These are phyloP conservation scores for Hypotaenidia okinawae DNA, from an alignment of 2,797 vertebrate genomes.

Conservation along the genomic window DNA sequence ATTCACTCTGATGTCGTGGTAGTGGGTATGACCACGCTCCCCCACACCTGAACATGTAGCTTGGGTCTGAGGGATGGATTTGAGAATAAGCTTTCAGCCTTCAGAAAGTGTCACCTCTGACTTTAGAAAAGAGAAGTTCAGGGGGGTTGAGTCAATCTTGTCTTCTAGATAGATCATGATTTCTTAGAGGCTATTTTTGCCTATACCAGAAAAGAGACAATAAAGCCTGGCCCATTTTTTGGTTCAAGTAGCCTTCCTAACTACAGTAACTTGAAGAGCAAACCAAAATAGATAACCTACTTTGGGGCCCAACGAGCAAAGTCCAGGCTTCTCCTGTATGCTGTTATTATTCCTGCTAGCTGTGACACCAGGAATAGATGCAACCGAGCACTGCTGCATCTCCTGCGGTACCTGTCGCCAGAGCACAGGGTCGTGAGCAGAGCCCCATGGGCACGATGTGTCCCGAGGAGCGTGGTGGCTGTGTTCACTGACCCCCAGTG, in stretches of 20 bases:
- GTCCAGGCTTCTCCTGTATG: not conserved
- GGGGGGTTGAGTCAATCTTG: not conserved
- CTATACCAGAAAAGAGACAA: not conserved
- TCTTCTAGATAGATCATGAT: not conserved
- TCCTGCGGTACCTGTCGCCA: not conserved
- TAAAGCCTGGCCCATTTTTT: not conserved
- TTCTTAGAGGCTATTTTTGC: not conserved
- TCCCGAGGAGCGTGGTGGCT: not conserved
- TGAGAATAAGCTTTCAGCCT: not conserved
- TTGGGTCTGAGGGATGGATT: not conserved
- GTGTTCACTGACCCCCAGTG: not conserved
- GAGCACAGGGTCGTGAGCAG: not conserved
- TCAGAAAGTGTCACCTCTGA: not conserved
- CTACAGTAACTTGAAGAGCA: not conserved
- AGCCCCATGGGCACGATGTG: not conserved
- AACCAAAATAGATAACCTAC: not conserved
- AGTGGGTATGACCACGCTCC: not conserved
- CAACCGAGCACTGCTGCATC: rapidly evolving
- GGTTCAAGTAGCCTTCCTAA: not conserved
- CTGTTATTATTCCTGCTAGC: not conserved
- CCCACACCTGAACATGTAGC: not conserved
- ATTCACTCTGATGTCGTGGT: not conserved
- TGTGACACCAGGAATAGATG: not conserved
- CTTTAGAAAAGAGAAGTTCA: not conserved
- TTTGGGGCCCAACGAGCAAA: not conserved